phyloP scores from a whole-genome alignment of 1,140 invertebrate genomes.

The Listronotus oregonensis region DNA sequence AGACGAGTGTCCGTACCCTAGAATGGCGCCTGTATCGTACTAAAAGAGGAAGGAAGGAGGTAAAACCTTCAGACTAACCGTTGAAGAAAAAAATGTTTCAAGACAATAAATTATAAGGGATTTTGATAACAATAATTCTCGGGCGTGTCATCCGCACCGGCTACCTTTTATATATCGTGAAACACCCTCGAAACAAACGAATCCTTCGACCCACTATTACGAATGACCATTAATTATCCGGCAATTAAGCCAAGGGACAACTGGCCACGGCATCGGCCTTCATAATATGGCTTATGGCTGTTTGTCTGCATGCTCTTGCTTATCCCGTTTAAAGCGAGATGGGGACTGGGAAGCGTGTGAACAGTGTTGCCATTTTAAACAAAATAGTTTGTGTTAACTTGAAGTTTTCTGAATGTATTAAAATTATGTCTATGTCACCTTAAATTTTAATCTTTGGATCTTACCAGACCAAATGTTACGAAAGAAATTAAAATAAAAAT shows the following conservation, averaged over 20 bases:
- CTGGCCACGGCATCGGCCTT: constrained; percentile 36
- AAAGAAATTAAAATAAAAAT: no score
- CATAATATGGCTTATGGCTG: constrained; percentile 28
- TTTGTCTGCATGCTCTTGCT: constrained; percentile 13
- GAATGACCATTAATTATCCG: constrained; percentile 45
- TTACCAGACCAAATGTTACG: no score
- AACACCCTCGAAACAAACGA: constrained; percentile 34
- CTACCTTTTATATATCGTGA: constrained; percentile 37
- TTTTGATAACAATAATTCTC: constrained; percentile 21
- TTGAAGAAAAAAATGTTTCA: background rate
- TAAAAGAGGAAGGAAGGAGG: no score
- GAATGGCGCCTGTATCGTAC: no score
- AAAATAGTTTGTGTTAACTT: no score
- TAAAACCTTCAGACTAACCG: no score
- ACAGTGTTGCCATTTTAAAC: constrained; percentile 5
- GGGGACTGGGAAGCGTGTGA: background rate
- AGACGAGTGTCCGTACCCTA: no score
- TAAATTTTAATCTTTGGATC: no score
- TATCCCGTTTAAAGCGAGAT: constrained; percentile 7
- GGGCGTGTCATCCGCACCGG: constrained; percentile 25
- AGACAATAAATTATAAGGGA: constrained; percentile 8
- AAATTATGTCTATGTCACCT: no score
- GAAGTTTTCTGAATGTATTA: no score
- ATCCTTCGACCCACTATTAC: constrained; percentile 35
- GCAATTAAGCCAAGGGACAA: constrained; percentile 46